These are phyloP conservation scores for Pangasius krempfi DNA, from an alignment of 2,797 vertebrate genomes.

Conservation along the genomic window DNA sequence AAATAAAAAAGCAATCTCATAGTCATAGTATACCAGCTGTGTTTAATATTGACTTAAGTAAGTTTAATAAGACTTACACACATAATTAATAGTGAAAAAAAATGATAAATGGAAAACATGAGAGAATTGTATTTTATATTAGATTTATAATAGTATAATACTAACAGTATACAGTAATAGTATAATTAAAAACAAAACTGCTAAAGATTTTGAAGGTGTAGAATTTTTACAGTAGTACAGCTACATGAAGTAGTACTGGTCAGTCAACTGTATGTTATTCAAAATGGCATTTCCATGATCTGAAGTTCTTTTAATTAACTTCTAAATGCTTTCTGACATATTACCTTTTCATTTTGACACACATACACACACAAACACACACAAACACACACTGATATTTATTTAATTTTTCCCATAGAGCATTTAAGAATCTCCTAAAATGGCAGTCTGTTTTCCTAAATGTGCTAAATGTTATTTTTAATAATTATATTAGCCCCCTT, in stretches of 20 bases:
- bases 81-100: no score
- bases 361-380: not conserved
- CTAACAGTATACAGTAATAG: not conserved
- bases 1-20: not conserved
- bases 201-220: not conserved
- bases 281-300: not conserved
- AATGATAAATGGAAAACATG: not conserved
- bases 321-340: not conserved
- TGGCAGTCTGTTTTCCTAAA: not conserved
- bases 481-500: slow-evolving; percentile 35
- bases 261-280: not conserved
- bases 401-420: not conserved
- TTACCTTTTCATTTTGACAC: not conserved
- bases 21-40: not conserved
- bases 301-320: not conserved
- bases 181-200: not conserved
- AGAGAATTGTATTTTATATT: not conserved
- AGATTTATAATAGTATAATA: not conserved
- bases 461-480: slow-evolving; percentile 34
- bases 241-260: not conserved
- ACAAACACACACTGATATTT: not conserved
- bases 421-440: not conserved
- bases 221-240: not conserved
- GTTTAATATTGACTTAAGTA: not conserved
- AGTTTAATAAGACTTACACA: not conserved